These are phyloP conservation scores for Diplosoma virens DNA, from an alignment of 23 tunicate species.

Conservation along the genomic window DNA sequence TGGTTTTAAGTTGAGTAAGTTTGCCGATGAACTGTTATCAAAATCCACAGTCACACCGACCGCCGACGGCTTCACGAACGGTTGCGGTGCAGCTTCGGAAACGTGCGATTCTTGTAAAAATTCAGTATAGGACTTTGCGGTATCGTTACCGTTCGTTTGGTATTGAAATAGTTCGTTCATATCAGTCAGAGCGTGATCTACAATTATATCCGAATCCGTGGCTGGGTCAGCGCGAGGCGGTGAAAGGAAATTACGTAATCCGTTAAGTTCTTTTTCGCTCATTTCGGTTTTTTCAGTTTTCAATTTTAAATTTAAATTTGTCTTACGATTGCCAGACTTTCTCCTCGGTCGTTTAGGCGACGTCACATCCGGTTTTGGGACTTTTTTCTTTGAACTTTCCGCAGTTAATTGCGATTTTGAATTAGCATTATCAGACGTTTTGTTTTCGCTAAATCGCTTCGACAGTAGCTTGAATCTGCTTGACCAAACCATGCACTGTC, in stretches of 20 bases:
- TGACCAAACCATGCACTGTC: constrained; percentile 76
- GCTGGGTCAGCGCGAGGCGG: not conserved
- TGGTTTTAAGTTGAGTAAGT: not conserved
- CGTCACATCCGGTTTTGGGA: not conserved
- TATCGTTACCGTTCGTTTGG: not conserved
- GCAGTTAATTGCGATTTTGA: not conserved
- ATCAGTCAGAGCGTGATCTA: not conserved
- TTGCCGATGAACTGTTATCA: not conserved
- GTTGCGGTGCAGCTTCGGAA: not conserved
- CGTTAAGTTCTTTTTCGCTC: not conserved
- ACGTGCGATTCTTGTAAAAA: not conserved
- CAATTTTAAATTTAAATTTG: not conserved
- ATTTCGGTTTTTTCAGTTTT: constrained; percentile 5
- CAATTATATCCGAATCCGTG: not conserved
- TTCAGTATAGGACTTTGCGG: not conserved
- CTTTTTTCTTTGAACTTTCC: not conserved
- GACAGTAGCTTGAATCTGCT: constrained; percentile 46
- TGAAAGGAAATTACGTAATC: not conserved
- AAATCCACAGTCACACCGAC: not conserved
- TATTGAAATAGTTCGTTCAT: not conserved
- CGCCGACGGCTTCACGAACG: constrained; percentile 29
- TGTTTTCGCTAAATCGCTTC: constrained; percentile 18
- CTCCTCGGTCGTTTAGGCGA: not conserved
- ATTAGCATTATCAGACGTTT: not conserved
- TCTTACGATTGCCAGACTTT: not conserved